A percentile compares a stretch with the other conserved stretches of the same genome.
Evolutionary conservation across 2,113 vertebrate species (phyloP).

Genomic region (Syngnathus floridae): DNA sequence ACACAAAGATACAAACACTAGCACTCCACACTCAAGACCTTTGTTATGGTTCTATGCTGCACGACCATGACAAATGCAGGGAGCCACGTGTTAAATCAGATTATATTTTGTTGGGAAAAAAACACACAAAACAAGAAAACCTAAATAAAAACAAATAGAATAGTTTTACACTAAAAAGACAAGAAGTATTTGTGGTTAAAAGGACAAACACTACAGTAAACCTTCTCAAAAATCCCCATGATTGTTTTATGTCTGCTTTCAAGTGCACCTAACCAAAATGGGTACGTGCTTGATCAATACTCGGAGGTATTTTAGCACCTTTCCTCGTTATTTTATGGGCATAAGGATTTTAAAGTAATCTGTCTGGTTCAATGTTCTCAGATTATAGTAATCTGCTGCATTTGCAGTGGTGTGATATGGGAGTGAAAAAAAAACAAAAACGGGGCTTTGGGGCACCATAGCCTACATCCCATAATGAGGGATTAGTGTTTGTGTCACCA

Average conservation of each 20-base stretch:
- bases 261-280: conserved; percentile 30
- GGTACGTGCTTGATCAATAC: background rate
- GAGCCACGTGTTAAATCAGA: conserved; percentile 11
- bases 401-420: conserved; percentile 60
- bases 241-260: conserved; percentile 5
- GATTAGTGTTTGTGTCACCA: conserved; percentile 67
- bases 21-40: conserved; percentile 17
- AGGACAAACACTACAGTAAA: conserved; percentile 39
- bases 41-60: conserved; percentile 24
- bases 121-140: conserved; percentile 1
- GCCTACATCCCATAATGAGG: conserved; percentile 62
- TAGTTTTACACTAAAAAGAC: background rate
- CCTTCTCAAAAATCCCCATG: background rate
- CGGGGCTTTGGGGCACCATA: conserved; percentile 33
- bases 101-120: background rate
- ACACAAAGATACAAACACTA: conserved; percentile 26
- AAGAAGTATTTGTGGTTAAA: conserved; percentile 35
- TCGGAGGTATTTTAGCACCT: background rate
- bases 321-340: conserved; percentile 34
- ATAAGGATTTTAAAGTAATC: conserved; percentile 66
- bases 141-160: conserved; percentile 12
- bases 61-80: conserved; percentile 29
- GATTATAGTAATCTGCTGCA: conserved; percentile 66
- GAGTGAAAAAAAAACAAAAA: conserved; percentile 40
- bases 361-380: conserved; percentile 63